Conservation (phyloP, 2,888 invertebrate species). For the Lottia gigantea region DNA sequence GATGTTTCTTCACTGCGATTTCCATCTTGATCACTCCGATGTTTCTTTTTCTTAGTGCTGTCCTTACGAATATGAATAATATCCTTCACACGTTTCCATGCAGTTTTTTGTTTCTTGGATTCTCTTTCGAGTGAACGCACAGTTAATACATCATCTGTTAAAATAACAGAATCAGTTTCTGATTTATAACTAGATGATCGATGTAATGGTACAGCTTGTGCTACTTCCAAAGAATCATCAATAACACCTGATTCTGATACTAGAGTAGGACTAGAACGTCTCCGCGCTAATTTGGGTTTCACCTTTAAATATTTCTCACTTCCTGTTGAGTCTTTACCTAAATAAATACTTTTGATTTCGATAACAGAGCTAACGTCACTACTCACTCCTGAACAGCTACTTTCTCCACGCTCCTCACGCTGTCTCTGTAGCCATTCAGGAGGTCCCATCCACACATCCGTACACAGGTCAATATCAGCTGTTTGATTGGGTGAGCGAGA, state of each 20-base stretch:
- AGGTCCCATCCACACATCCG: slow-evolving; percentile 60
- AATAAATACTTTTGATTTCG: slow-evolving; percentile 37
- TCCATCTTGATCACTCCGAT: slow-evolving; percentile 33
- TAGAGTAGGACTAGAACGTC: slow-evolving; percentile 59
- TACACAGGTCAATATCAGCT: slow-evolving; percentile 27
- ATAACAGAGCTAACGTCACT: slow-evolving; percentile 40
- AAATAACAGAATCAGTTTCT: slow-evolving; percentile 33
- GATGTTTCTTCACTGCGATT: slow-evolving; percentile 49
- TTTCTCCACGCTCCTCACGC: slow-evolving; percentile 33
- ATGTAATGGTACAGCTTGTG: slow-evolving; percentile 35
- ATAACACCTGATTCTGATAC: slow-evolving; percentile 34
- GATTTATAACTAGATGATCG: slow-evolving; percentile 55
- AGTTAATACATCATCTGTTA: slow-evolving; percentile 21
- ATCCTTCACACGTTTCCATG: slow-evolving; percentile 83
- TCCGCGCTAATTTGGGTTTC: slow-evolving; percentile 41
- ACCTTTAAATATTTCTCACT: slow-evolving; percentile 41
- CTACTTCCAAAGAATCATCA: slow-evolving; percentile 33
- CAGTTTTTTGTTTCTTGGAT: slow-evolving; percentile 72
- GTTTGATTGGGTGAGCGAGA: slow-evolving; percentile 27
- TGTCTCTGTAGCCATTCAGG: slow-evolving; percentile 59
- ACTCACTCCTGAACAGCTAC: slow-evolving; percentile 27
- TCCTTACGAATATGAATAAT: slow-evolving; percentile 80
- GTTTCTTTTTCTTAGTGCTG: slow-evolving; percentile 74
- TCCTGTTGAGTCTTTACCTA: slow-evolving; percentile 29
- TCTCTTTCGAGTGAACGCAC: slow-evolving; percentile 23